These are phyloP conservation scores for Armadillidium nasatum DNA, from an alignment of 1,140 invertebrate species.

Conservation along the genomic window DNA sequence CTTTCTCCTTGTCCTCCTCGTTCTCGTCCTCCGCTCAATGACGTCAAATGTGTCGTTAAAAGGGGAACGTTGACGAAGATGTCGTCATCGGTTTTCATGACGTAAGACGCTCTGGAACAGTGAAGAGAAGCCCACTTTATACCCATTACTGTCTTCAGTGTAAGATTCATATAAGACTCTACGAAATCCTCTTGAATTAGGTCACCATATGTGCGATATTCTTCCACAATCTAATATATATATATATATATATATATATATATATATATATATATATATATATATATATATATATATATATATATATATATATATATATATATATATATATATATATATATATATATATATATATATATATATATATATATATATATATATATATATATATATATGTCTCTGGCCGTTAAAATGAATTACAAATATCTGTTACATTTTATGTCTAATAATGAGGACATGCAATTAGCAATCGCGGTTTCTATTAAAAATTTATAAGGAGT, in stretches of 20 bases:
- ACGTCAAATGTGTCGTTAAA: background rate
- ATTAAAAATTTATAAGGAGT: too few species aligned
- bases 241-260: conserved; percentile 11
- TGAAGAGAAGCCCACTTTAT: conserved; percentile 32
- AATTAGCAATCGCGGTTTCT: too few species aligned
- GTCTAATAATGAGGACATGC: too few species aligned
- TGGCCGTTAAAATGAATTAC: too few species aligned
- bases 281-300: too few species aligned
- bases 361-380: too few species aligned
- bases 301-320: too few species aligned
- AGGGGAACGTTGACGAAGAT: conserved; percentile 60
- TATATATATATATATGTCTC: too few species aligned
- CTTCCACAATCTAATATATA: conserved; percentile 10
- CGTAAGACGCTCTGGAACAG: conserved; percentile 38
- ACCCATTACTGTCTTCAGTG: conserved; percentile 40
- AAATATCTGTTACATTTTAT: too few species aligned
- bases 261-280: background rate
- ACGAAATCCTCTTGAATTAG: conserved; percentile 43
- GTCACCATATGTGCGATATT: conserved; percentile 34
- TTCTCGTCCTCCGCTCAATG: too few species aligned
- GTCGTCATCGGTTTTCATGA: conserved; percentile 44
- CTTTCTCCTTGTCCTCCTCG: background rate
- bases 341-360: too few species aligned
- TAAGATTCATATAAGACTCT: conserved; percentile 42
- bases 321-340: too few species aligned